Evolutionary conservation across 37 sponge, comb jelly and placozoan genomes (phyloP).

Genomic region (Amphimedon queenslandica): DNA sequence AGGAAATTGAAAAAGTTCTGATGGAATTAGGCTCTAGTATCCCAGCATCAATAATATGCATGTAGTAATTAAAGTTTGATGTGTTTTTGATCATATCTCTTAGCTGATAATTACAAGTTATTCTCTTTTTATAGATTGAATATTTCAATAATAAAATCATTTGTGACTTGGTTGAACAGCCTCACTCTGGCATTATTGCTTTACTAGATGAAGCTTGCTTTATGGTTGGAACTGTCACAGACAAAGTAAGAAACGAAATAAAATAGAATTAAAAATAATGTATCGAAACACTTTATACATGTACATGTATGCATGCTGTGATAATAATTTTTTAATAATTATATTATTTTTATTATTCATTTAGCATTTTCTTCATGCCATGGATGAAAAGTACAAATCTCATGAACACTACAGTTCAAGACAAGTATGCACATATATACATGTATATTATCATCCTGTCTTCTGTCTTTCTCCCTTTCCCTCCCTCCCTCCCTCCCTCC

Average conservation of each 20-base stretch:
- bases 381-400: conserved; percentile 48
- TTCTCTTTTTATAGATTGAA: conserved; percentile 43
- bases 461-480: no score
- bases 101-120: background rate
- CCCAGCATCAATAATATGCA: no score
- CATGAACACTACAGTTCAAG: conserved; percentile 65
- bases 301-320: no score
- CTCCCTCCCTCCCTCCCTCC: background rate
- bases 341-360: background rate
- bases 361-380: conserved; percentile 68
- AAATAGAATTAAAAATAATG: background rate
- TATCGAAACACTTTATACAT: no score
- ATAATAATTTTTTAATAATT: no score
- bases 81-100: background rate
- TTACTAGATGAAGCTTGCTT: conserved; percentile 76
- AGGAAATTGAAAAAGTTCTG: no score
- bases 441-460: no score
- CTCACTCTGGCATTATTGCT: conserved; percentile 62
- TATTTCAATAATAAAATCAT: conserved; percentile 83
- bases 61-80: background rate
- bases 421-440: conserved; percentile 12
- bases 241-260: conserved; percentile 28
- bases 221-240: conserved; percentile 47
- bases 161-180: conserved; percentile 65
- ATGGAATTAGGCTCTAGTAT: no score